phyloP scores from a whole-genome alignment of 2,113 vertebrate species.

The Platysternon megacephalum region DNA sequence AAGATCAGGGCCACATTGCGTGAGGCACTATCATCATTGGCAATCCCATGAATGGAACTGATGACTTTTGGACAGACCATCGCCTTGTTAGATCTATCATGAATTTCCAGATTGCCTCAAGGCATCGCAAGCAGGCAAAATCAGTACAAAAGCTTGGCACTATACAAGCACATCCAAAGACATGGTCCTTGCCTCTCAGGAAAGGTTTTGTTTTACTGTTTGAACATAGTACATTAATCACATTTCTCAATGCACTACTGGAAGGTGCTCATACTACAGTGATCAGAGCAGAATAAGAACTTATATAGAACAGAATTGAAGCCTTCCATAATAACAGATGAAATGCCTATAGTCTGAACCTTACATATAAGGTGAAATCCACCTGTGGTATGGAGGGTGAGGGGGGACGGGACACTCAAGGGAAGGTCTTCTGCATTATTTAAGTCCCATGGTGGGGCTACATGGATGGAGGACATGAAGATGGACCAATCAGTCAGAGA shows the following conservation, averaged over 20 bases:
- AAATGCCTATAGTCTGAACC: background rate
- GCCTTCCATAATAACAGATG: accelerated
- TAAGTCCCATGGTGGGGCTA: background rate
- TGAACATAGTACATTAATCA: background rate
- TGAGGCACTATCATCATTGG: background rate
- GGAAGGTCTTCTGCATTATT: background rate
- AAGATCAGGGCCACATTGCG: background rate
- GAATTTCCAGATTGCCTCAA: background rate
- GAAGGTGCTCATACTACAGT: background rate
- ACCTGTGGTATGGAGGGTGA: background rate
- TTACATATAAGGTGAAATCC: background rate
- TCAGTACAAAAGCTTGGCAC: background rate
- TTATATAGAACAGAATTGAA: background rate
- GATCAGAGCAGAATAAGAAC: background rate
- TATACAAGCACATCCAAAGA: background rate
- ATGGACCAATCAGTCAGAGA: background rate
- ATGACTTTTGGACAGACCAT: too few relatives aligned
- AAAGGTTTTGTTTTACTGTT: background rate
- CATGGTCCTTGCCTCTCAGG: background rate
- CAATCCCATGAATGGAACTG: too few relatives aligned
- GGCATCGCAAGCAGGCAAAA: background rate
- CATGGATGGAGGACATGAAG: background rate
- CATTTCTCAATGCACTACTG: background rate
- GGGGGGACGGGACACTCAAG: background rate
- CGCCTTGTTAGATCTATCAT: too few relatives aligned